Percentiles rank a stretch among this genome's conserved stretches.
Evolutionary conservation across 2,113 vertebrate species (phyloP).

Genomic region (Bubalus kerabau): DNA sequence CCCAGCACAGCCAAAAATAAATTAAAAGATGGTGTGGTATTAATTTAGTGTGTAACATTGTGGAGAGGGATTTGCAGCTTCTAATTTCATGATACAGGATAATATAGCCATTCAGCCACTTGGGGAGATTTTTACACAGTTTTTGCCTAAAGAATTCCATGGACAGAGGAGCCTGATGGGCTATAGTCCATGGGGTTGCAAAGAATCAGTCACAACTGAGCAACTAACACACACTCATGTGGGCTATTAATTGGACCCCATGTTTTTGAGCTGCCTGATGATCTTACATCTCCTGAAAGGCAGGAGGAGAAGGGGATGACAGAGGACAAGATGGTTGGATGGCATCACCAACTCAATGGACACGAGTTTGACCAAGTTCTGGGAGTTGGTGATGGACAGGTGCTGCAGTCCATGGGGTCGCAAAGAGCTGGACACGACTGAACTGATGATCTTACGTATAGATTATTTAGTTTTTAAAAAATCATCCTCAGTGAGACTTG

Average conservation of each 20-base stretch:
- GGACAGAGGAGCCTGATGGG: not conserved
- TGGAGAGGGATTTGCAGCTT: not conserved
- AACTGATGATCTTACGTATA: not conserved
- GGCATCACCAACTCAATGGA: not conserved
- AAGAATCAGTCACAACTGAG: not conserved
- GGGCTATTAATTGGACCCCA: not conserved
- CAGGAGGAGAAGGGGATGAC: not conserved
- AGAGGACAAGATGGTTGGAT: not conserved
- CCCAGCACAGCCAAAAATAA: not conserved
- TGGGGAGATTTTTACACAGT: not conserved
- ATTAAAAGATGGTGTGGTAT: not conserved
- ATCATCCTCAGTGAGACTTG: not conserved
- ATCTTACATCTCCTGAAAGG: not conserved
- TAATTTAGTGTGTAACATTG: not conserved
- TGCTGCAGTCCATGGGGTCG: not conserved
- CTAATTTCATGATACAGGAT: not conserved
- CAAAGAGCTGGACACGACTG: not conserved
- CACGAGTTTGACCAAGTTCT: not conserved
- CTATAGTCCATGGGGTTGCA: not conserved
- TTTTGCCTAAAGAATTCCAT: not conserved
- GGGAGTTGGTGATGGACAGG: not conserved
- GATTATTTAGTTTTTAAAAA: conserved; percentile 5
- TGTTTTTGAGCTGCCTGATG: conserved; percentile 8
- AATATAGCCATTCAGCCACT: not conserved
- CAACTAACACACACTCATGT: not conserved